phyloP scores from a whole-genome alignment of 2,888 invertebrate species.

The Oligia fasciuncula region DNA sequence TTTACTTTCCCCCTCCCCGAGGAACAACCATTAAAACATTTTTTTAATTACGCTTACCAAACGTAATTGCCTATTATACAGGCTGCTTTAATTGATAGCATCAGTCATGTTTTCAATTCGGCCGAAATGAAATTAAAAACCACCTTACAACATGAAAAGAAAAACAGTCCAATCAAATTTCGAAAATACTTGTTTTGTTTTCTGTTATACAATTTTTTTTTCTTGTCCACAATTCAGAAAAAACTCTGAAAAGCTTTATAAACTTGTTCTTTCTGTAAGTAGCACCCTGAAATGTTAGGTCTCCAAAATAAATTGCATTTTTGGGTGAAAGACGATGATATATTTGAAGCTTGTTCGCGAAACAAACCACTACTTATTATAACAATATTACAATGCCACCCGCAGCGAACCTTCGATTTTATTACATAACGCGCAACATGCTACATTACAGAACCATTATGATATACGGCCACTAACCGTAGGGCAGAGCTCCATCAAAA shows the following conservation, averaged over 20 bases:
- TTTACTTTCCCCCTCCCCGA: constrained; percentile 27
- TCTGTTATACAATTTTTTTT: not conserved
- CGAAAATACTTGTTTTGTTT: not conserved
- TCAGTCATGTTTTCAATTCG: constrained; percentile 31
- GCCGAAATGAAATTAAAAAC: constrained; percentile 18
- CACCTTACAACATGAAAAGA: constrained; percentile 6
- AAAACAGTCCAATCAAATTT: constrained; percentile 9
- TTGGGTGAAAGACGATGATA: not conserved
- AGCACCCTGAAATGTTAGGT: constrained; percentile 4
- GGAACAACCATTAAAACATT: constrained; percentile 37
- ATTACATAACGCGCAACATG: constrained; percentile 46
- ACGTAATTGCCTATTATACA: constrained; percentile 30
- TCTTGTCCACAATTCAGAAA: not conserved
- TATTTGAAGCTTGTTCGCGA: constrained; percentile 9
- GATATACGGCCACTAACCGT: constrained; percentile 51
- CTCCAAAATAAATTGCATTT: no score
- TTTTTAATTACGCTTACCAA: constrained; percentile 45
- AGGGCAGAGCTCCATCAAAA: constrained; percentile 49
- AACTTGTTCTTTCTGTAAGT: not conserved
- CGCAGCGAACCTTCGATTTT: constrained; percentile 50
- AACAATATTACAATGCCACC: constrained; percentile 48
- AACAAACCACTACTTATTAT: constrained; percentile 40
- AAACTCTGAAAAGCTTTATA: constrained; percentile 6
- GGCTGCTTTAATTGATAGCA: constrained; percentile 34
- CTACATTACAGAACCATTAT: constrained; percentile 51